Conservation (phyloP, 1,140 invertebrate genomes). For the Polypedilum pembai region DNA sequence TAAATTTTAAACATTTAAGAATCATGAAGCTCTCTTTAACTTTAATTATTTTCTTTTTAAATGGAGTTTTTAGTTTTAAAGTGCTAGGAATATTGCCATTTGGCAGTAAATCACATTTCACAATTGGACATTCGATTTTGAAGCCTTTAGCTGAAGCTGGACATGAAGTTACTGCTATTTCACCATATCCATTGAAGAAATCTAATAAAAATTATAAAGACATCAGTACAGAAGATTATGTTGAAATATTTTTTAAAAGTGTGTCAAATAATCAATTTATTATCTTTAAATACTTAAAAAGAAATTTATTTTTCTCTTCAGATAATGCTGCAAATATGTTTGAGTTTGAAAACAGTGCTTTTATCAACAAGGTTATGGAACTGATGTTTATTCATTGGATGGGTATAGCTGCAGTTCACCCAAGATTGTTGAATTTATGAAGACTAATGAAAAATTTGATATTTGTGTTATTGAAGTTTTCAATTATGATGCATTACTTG, state of each 20-base stretch:
- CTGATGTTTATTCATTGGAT: not conserved
- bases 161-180: conserved; percentile 47
- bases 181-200: conserved; percentile 41
- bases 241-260: not conserved
- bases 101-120: conserved; percentile 49
- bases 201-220: conserved; percentile 38
- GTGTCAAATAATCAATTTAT: not conserved
- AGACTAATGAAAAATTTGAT: conserved; percentile 34
- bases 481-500: not conserved
- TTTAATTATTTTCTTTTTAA: not conserved
- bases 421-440: conserved; percentile 30
- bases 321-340: conserved; percentile 17
- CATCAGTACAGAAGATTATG: conserved; percentile 31
- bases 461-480: conserved; percentile 31
- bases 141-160: conserved; percentile 42
- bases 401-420: not conserved
- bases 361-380: not conserved
- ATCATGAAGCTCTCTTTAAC: too few species aligned
- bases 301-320: not conserved
- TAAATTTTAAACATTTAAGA: too few species aligned
- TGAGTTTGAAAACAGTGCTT: not conserved
- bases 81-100: conserved; percentile 44
- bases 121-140: conserved; percentile 46
- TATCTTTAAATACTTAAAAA: not conserved
- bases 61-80: not conserved